Evolutionary conservation across 2,888 invertebrate genomes (phyloP), one percentile per base, ranked within the genome.

Genomic region (Sarcophaga caerulescens): DNA sequence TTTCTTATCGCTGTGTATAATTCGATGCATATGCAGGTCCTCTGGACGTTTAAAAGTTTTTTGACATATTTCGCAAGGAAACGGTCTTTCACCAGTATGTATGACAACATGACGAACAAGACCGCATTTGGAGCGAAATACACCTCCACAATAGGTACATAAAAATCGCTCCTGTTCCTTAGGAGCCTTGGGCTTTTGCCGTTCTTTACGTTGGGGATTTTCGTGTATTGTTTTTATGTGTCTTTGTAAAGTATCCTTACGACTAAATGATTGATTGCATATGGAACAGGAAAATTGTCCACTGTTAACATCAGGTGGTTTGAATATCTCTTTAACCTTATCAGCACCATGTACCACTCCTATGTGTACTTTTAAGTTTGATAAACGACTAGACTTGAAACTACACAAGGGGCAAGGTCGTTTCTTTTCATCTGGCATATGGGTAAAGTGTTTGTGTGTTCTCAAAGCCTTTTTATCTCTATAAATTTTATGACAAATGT

Each of bases 1-100:
- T 10, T 90, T 89, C 12, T 88, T 88, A 76, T 85, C 92, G 0
- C 92, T 91, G 1, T 92, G 91, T 90, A 95, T 94, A 63, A 95
- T 93, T 71, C 95, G 94, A 89, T 96, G 96, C 80, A 95, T 95
- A 90, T 96, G 95, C 69, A 96, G 92, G 35, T 95, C 94, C 14
- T 94, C 94, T n/a, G 94, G 94, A 93, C 96, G 96, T 89, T 96
- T 96, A 88, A 91, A 91, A 4, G 90, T 90, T 69, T 91, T 91
- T 17, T 91, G 91, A 45, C 91, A 91, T 3, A 90, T 90, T 79
- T 90, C 91, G 47, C 91, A 91, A 6, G 87, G 87, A 74, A 87
- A 88, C 17, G 88, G 88, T 3, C 88, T 75, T 85, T 91, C 92
- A 4, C 96, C 96, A 0, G 96, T 96, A 90, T 96, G 96, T 0